These are phyloP conservation scores for Sebastes vulpes DNA, from an alignment of 2,797 vertebrate genomes.

Conservation along the genomic window DNA sequence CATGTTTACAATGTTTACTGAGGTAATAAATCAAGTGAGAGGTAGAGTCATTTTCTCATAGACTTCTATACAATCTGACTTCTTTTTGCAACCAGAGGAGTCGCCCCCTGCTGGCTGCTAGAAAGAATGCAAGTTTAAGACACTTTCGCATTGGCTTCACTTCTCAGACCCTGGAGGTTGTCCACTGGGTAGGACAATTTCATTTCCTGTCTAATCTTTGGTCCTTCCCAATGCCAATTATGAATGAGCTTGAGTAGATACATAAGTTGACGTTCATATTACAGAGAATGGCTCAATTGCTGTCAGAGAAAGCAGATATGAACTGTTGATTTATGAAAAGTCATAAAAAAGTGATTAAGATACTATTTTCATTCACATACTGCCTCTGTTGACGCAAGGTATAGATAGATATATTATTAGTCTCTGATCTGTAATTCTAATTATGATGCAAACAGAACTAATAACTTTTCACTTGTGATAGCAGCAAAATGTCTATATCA, in stretches of 20 bases:
- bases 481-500: slow-evolving; percentile 10
- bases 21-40: no score
- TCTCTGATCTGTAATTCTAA: slow-evolving; percentile 12
- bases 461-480: slow-evolving; percentile 17
- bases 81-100: no score
- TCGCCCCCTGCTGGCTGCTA: rapidly evolving
- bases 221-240: slow-evolving; percentile 51
- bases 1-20: no score
- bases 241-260: slow-evolving; percentile 49
- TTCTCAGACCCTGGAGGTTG: no score
- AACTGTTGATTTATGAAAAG: slow-evolving; percentile 30
- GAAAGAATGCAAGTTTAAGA: no score
- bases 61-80: no score
- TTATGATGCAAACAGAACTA: slow-evolving; percentile 27
- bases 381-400: neutral
- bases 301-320: slow-evolving; percentile 13
- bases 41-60: no score
- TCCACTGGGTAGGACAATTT: slow-evolving; percentile 17
- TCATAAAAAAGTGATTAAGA: slow-evolving; percentile 11
- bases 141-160: no score
- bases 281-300: slow-evolving; percentile 5
- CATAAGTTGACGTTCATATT: slow-evolving; percentile 34
- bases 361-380: slow-evolving; percentile 7
- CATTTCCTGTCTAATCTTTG: slow-evolving; percentile 52
- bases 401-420: slow-evolving; percentile 8